Evolutionary conservation across 2,113 vertebrate species (phyloP), one percentile per base, ranked within the genome.

Genomic region (Planiliza haematocheilus): DNA sequence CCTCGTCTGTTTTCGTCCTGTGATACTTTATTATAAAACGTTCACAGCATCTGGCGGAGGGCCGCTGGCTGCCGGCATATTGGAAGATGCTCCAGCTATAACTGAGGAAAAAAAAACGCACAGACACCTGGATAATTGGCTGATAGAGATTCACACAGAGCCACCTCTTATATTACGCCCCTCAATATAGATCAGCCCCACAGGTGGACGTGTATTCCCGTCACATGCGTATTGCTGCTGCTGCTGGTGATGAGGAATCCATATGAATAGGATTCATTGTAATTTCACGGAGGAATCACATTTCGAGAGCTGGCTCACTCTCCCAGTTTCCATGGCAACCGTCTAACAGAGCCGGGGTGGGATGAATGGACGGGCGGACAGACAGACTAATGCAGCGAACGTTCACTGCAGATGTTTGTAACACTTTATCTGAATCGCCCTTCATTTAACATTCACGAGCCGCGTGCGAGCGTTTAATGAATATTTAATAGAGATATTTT

Each of bases 301-400:
- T 91, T 87, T 86, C 77, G 85, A n/a, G 77, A 87, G 81, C 71
- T 49, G 68, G 83, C 85, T 90, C 62, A 17, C 62, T 79, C 80
- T 70, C 49, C 65, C 60, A 74, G 90, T 94, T 88, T 74, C 93
- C 87, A 90, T 86, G 59, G 89, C 81, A 92, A 94, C 91, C 87
- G 61, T 84, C 75, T 88, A 86, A 85, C 83, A 82, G 74, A 72
- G 72, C 37, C 37, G 45, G 64, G 48, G 52, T 52, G 37, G 8
- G 60, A 79, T 66, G 85, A 79, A 82, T 77, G 79, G 76, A 61
- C 69, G 74, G 56, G 51, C 52, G 61, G 58, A 61, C 20, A 20
- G 42, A 49, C 37, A 58, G 52, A 66, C 57, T 21, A 52, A 72
- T 41, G 61, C 42, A 45, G 46, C 41, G 51, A 68, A 18, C 57